phyloP scores from a whole-genome alignment of 2,113 vertebrate species.

The Alethe diademata region DNA sequence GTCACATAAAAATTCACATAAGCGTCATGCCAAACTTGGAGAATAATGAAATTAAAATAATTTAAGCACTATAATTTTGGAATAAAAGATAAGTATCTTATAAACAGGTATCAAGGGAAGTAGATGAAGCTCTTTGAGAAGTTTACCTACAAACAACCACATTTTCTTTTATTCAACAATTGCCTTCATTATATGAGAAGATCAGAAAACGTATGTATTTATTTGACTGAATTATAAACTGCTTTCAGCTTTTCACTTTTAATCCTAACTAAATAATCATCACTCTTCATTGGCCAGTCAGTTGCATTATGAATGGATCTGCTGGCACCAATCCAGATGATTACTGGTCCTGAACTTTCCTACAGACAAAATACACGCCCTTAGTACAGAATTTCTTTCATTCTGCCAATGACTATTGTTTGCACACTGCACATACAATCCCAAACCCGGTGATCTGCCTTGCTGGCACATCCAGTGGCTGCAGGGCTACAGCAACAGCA shows the following conservation, averaged over 20 bases:
- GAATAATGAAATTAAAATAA: neutral
- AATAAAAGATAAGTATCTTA: neutral
- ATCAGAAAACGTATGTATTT: neutral
- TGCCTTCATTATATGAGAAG: neutral
- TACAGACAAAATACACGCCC: neutral
- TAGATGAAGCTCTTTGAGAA: neutral
- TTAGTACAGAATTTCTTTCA: neutral
- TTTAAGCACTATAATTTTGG: neutral
- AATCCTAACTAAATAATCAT: conserved; percentile 12
- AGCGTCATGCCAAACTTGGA: neutral
- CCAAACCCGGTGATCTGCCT: neutral
- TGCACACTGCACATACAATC: neutral
- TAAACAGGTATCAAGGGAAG: neutral
- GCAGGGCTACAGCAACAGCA: accelerated
- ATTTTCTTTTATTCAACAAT: neutral
- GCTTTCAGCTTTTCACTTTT: conserved; percentile 9
- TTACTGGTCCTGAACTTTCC: neutral
- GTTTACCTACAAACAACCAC: neutral
- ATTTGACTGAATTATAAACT: neutral
- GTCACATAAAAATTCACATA: neutral
- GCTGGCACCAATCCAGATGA: neutral
- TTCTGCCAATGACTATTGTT: neutral
- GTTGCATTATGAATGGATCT: neutral
- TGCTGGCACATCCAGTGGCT: accelerated
- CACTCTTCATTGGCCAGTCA: neutral